These are phyloP conservation scores for Ara ararauna DNA, from an alignment of 2,797 vertebrate species.

Conservation along the genomic window DNA sequence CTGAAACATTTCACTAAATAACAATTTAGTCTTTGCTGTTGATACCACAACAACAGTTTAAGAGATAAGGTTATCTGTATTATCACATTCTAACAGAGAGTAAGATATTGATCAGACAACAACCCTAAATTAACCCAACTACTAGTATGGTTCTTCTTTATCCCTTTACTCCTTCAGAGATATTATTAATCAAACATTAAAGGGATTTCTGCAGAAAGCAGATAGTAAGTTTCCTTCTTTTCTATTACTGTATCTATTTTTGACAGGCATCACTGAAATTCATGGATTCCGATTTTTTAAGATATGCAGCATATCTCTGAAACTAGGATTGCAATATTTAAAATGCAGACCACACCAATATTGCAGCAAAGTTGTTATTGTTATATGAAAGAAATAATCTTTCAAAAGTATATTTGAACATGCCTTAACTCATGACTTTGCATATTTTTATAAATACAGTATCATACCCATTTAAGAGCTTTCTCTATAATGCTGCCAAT, in stretches of 20 bases:
- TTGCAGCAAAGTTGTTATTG: background rate
- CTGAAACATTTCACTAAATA: background rate
- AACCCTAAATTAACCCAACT: background rate
- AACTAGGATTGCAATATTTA: background rate
- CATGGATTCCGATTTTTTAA: background rate
- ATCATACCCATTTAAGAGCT: background rate
- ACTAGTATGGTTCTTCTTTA: background rate
- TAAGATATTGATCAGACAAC: background rate
- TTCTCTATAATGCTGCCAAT: background rate
- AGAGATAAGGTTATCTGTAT: background rate
- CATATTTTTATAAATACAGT: background rate
- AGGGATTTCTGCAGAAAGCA: background rate
- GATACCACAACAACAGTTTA: background rate
- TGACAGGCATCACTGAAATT: background rate
- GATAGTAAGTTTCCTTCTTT: background rate
- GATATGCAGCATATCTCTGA: background rate
- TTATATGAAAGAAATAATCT: background rate
- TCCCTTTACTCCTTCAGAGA: background rate
- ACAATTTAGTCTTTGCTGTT: background rate
- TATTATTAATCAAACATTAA: background rate
- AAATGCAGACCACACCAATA: conserved; percentile 3
- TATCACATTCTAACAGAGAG: background rate
- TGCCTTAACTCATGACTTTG: background rate
- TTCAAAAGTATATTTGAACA: background rate
- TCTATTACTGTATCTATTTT: background rate